A percentile compares a stretch with the other conserved stretches of the same genome.
phyloP scores from a whole-genome alignment of 92 coral and sea anemone species.

The Porites rus region DNA sequence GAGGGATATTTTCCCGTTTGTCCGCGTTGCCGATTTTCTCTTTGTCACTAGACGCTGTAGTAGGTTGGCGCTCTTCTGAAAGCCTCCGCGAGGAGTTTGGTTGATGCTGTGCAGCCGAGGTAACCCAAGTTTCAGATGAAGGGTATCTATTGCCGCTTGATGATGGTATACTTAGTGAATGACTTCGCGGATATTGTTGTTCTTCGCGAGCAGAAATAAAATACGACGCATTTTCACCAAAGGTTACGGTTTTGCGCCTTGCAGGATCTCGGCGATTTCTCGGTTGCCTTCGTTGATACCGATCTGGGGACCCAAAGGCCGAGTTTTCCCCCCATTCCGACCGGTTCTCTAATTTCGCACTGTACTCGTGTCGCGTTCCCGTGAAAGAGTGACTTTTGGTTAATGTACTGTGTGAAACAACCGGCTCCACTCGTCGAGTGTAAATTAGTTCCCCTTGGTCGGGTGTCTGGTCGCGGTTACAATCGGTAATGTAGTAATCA shows the following conservation, averaged over 20 bases:
- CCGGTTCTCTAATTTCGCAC: background rate
- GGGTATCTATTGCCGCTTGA: constrained; percentile 32
- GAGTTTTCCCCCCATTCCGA: background rate
- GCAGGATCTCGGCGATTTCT: constrained; percentile 60
- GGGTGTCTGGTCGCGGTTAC: constrained; percentile 18
- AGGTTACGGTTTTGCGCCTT: constrained; percentile 89
- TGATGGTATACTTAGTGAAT: constrained; percentile 22
- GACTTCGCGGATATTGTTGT: background rate
- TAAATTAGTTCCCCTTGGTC: constrained; percentile 10
- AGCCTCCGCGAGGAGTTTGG: background rate
- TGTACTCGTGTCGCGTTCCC: constrained; percentile 39
- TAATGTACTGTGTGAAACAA: background rate
- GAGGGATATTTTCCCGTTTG: background rate
- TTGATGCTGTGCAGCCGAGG: background rate
- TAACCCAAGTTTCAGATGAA: constrained; percentile 22
- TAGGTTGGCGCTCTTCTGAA: background rate
- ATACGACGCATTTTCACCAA: constrained; percentile 74
- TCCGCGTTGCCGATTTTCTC: background rate
- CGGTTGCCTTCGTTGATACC: constrained; percentile 52
- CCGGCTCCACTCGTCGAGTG: constrained; percentile 22
- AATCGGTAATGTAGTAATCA: background rate
- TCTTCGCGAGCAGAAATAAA: constrained; percentile 25
- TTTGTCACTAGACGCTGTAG: background rate
- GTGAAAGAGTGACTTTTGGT: constrained; percentile 67
- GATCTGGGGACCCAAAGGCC: constrained; percentile 26